phyloP scores from a whole-genome alignment of 1,140 invertebrate genomes.

The Microvelia longipes region DNA sequence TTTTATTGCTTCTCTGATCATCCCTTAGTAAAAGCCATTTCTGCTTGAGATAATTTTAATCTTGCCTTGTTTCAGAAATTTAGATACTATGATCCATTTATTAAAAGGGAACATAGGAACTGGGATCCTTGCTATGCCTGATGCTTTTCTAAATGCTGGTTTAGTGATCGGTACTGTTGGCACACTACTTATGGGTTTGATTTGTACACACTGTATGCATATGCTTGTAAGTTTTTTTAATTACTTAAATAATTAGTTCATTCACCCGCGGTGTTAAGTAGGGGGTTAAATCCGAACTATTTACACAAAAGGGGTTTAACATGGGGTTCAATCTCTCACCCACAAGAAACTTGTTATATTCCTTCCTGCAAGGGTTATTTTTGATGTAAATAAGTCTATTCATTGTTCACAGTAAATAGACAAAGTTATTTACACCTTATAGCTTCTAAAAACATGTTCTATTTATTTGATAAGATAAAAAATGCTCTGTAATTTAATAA shows the following conservation, averaged over 20 bases:
- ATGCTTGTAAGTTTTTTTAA: constrained; percentile 45
- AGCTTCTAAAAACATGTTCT: too few species aligned
- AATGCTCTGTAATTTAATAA: too few species aligned
- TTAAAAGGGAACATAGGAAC: constrained; percentile 73
- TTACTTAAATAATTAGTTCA: too few species aligned
- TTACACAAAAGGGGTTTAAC: too few species aligned
- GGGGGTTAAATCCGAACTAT: not conserved
- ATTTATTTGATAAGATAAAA: too few species aligned
- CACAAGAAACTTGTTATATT: not conserved
- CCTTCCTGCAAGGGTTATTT: not conserved
- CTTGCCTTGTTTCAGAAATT: too few species aligned
- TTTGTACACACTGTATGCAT: constrained; percentile 80
- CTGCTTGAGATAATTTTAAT: too few species aligned
- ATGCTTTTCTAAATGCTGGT: constrained; percentile 68
- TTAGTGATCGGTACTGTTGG: constrained; percentile 50
- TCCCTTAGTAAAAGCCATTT: too few species aligned
- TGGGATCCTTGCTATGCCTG: constrained; percentile 68
- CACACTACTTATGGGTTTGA: constrained; percentile 55
- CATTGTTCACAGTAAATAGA: too few species aligned
- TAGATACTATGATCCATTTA: constrained; percentile 62
- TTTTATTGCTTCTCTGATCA: too few species aligned
- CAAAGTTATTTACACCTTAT: too few species aligned
- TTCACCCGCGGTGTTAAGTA: not conserved
- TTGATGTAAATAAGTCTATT: too few species aligned
- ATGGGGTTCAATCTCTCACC: not conserved